These are phyloP conservation scores for Cololabis saira DNA, from an alignment of 2,113 vertebrate species.

Conservation along the genomic window DNA sequence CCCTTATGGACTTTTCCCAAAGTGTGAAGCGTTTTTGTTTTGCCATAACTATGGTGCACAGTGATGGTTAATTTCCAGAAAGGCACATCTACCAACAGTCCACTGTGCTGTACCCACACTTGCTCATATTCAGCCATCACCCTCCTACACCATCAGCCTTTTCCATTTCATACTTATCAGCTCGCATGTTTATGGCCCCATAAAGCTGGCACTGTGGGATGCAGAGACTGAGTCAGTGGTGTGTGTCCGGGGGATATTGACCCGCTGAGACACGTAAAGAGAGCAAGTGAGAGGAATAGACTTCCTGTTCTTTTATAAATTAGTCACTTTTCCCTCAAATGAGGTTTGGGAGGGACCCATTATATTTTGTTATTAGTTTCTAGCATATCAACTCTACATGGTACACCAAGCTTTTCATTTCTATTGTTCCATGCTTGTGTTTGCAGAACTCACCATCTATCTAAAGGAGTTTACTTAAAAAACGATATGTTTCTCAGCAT, in stretches of 20 bases:
- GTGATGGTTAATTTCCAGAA: constrained; percentile 29
- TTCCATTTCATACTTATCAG: constrained; percentile 47
- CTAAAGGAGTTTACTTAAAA: too few relatives aligned
- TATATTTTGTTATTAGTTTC: background rate
- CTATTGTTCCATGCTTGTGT: too few relatives aligned
- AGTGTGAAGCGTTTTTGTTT: constrained; percentile 7
- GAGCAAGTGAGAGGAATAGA: constrained; percentile 21
- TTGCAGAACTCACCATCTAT: too few relatives aligned
- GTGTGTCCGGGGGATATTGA: constrained; percentile 57
- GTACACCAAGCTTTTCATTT: background rate
- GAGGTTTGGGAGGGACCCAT: background rate
- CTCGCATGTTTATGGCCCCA: constrained; percentile 54
- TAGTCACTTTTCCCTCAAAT: background rate
- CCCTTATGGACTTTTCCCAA: constrained; percentile 2
- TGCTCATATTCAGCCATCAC: constrained; percentile 41
- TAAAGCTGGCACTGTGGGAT: constrained; percentile 59
- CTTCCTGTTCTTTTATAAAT: constrained; percentile 6
- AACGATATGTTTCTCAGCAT: background rate
- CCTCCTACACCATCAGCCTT: constrained; percentile 43
- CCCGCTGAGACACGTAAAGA: constrained; percentile 21
- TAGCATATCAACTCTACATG: background rate
- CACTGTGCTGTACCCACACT: constrained; percentile 31
- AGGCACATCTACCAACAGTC: constrained; percentile 6
- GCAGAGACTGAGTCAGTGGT: constrained; percentile 40
- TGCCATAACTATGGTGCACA: constrained; percentile 14